Conservation (phyloP, 2,113 vertebrate genomes). For the Chascanopsetta lugubris region DNA sequence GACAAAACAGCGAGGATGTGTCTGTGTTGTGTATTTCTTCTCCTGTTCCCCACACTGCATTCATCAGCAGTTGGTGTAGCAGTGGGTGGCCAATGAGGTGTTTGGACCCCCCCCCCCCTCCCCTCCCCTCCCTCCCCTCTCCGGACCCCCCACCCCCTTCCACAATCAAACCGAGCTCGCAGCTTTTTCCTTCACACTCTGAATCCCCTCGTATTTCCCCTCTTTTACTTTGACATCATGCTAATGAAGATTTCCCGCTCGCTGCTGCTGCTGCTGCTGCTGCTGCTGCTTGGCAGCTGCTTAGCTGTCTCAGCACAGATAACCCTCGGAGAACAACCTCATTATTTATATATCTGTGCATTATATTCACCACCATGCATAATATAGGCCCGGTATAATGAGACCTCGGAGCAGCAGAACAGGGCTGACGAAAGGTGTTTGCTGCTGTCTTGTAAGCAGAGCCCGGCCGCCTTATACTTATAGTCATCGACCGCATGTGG, state of each 20-base stretch:
- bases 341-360: conserved; percentile 28
- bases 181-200: conserved; percentile 24
- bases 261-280: too few species aligned
- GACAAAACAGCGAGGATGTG: conserved; percentile 51
- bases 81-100: conserved; percentile 60
- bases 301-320: conserved; percentile 44
- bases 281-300: conserved; percentile 61
- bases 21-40: conserved; percentile 28
- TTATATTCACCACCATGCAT: conserved; percentile 33
- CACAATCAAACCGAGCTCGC: conserved; percentile 29
- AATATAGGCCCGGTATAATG: conserved; percentile 54
- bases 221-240: conserved; percentile 55
- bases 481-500: too few species aligned
- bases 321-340: conserved; percentile 43
- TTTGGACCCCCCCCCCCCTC: conserved; percentile 22
- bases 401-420: conserved; percentile 33
- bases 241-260: conserved; percentile 62
- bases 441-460: conserved; percentile 11
- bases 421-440: conserved; percentile 26
- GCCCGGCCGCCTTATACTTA: too few species aligned
- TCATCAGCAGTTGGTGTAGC: conserved; percentile 59
- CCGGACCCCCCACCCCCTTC: conserved; percentile 2
- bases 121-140: not conserved
- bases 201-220: conserved; percentile 17
- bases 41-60: conserved; percentile 36